Base-by-base conservation (phyloP, 2,113 vertebrate species). In the Mastomys natalensis region DNA sequence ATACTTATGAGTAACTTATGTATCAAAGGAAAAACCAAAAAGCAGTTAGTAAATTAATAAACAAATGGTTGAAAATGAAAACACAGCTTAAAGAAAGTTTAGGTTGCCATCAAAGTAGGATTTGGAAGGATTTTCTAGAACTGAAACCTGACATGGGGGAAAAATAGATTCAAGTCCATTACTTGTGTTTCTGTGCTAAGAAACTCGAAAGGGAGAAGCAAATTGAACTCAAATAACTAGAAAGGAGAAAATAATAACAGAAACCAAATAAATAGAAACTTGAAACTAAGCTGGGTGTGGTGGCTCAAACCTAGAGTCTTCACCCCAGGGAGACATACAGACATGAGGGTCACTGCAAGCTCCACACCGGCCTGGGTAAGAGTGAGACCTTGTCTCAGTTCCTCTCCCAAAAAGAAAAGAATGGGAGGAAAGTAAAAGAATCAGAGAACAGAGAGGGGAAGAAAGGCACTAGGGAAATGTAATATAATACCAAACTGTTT, bases 181-280 rank as follows among this genome's bases (percentile, higher is more conserved):
- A 74, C 40, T 74, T 93, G 22, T 74, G 24, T 51, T 60, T 90
- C 34, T 9, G 76, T 81, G 11, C 43, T 73, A 81, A 76, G 22
- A 91, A 81, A 93, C 6, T 70, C 55, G 5, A 70, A 82, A 86
- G 74, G 37, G n/a, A 95, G 80, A 62, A 81, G 16, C 64, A 87
- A 87, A 88, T n/a, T 90, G 74, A 93, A 76, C 15, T 26, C 37
- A 93, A 81, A 4, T 81, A 74, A 89, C 26, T 17, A 68, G 58
- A 91, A 91, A 40, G n/a, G 68, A 84, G 55, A 82, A 82, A 82
- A 60, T 92, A 96, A 89, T 45, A 89, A 48, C 66, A 90, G 55
- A 93, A 94, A 76, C 58, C 48, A 85, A 66, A 64, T 31, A 86
- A 48, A 21, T 13, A 86, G 26, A 66, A 86, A 43, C 4, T 3